Evolutionary conservation across 1,140 invertebrate genomes (phyloP).

Genomic region (Oncopodura yosiiana): DNA sequence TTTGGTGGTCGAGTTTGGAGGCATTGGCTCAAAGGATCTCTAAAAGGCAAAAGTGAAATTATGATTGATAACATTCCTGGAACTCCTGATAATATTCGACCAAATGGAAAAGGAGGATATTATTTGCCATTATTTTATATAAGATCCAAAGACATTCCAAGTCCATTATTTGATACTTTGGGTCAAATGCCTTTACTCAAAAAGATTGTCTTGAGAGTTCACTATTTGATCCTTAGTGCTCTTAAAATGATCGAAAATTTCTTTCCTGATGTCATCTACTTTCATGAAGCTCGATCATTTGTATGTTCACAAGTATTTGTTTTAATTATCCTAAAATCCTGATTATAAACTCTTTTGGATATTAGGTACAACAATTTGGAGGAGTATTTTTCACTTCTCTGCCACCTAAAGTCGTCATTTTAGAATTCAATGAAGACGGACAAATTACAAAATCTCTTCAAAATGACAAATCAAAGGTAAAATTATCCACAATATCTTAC

Average conservation of each 20-base stretch:
- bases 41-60: constrained; percentile 40
- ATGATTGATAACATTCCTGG: constrained; percentile 43
- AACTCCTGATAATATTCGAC: constrained; percentile 44
- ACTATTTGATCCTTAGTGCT: no score
- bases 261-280: no score
- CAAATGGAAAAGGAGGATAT: constrained; percentile 41
- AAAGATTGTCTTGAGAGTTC: no score
- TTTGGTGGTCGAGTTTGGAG: constrained; percentile 39
- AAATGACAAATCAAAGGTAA: constrained; percentile 5
- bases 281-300: no score
- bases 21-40: constrained; percentile 40
- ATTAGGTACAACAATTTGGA: background rate
- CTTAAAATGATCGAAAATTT: no score
- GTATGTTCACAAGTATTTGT: no score
- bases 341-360: no score
- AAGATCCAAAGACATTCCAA: no score
- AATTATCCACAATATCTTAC: background rate
- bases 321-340: no score
- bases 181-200: no score
- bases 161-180: no score
- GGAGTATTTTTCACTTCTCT: background rate
- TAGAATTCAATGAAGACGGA: constrained; percentile 21
- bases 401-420: constrained; percentile 6
- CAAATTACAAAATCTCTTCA: constrained; percentile 15
- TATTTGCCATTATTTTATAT: constrained; percentile 38